Conservation (phyloP, 2,888 invertebrate species). For the Trissolcus brochymenae region DNA sequence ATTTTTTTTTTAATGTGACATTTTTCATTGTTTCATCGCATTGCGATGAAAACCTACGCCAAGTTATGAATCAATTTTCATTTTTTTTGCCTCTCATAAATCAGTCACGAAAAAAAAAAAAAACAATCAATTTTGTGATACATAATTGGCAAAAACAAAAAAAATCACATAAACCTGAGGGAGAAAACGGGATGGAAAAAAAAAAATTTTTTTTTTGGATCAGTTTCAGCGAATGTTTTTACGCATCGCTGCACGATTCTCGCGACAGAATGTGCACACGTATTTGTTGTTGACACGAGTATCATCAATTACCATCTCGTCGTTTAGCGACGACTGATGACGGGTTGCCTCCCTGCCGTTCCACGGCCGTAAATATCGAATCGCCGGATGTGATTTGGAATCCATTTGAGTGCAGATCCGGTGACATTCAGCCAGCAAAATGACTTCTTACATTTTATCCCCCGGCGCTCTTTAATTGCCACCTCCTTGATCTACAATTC, state of each 20-base stretch:
- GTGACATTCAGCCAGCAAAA: background rate
- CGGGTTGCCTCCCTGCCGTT: slow-evolving; percentile 23
- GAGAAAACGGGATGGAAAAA: background rate
- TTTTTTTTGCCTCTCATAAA: no score
- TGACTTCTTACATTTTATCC: slow-evolving; percentile 23
- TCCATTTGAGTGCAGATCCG: slow-evolving; percentile 24
- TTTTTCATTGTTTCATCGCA: no score
- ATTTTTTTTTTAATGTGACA: background rate
- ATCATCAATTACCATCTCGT: slow-evolving; percentile 54
- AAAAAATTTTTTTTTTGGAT: slow-evolving; percentile 9
- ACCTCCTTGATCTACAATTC: slow-evolving; percentile 18
- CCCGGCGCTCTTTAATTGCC: slow-evolving; percentile 18
- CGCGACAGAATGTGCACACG: slow-evolving; percentile 14
- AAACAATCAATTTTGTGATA: background rate
- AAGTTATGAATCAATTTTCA: no score
- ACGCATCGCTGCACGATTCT: slow-evolving; percentile 4
- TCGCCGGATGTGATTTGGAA: slow-evolving; percentile 37
- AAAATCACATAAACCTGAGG: background rate
- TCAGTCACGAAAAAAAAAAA: background rate
- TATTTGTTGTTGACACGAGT: slow-evolving; percentile 39
- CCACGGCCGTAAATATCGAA: slow-evolving; percentile 36
- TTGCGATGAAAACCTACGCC: no score
- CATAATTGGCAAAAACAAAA: slow-evolving; percentile 23
- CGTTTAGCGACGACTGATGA: slow-evolving; percentile 49
- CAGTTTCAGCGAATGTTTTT: slow-evolving; percentile 13